phyloP scores from a whole-genome alignment of 2,888 invertebrate species.

The Lacanobia wlatinum region DNA sequence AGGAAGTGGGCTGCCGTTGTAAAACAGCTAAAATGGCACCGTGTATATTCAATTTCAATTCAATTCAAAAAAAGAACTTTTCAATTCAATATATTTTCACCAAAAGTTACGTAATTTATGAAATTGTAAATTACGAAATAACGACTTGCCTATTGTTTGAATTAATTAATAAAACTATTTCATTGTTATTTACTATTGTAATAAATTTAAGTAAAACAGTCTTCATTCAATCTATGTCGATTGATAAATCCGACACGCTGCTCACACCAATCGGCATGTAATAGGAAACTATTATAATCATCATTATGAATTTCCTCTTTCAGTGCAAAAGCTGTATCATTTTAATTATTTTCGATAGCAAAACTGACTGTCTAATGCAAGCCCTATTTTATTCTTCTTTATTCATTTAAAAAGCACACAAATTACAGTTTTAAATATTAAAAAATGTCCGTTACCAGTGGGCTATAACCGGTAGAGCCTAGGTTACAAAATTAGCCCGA shows the following conservation, averaged over 20 bases:
- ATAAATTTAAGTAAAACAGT: constrained; percentile 7
- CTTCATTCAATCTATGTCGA: constrained; percentile 22
- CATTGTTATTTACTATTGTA: constrained; percentile 2
- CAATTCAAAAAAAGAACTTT: too few relatives aligned
- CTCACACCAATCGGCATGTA: constrained; percentile 39
- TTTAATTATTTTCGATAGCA: constrained; percentile 42
- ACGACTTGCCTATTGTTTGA: background rate
- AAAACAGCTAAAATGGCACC: too few relatives aligned
- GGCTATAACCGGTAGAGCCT: too few relatives aligned
- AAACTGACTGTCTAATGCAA: background rate
- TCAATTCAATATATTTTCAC: too few relatives aligned
- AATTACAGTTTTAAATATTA: background rate
- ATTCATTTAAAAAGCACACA: background rate
- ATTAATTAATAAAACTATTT: background rate
- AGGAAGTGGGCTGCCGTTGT: too few relatives aligned
- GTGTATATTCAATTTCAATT: too few relatives aligned
- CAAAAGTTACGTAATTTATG: too few relatives aligned
- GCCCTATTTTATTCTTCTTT: background rate
- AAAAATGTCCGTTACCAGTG: too few relatives aligned
- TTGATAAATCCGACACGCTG: constrained; percentile 43
- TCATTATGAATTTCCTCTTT: constrained; percentile 41
- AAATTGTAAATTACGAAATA: too few relatives aligned
- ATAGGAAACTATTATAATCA: constrained; percentile 42
- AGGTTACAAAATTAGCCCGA: too few relatives aligned
- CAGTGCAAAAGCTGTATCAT: constrained; percentile 21